Conservation (phyloP, 2,113 vertebrate genomes). For the Sinocyclocheilus grahami region DNA sequence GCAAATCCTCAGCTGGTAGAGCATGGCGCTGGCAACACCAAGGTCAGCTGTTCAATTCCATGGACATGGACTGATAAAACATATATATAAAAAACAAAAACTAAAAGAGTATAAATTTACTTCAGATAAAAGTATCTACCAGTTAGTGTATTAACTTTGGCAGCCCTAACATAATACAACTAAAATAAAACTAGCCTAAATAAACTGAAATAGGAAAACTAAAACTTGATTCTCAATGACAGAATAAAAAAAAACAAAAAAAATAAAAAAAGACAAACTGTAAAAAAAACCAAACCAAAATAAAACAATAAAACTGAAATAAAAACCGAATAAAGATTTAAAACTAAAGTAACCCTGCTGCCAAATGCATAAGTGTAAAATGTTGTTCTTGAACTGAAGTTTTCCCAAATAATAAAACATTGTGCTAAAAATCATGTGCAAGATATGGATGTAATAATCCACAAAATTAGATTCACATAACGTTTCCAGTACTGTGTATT, state of each 20-base stretch:
- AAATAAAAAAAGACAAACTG: too few relatives aligned
- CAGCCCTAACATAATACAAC: background rate
- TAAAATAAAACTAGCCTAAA: background rate
- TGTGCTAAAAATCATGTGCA: background rate
- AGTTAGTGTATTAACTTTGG: background rate
- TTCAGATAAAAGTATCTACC: background rate
- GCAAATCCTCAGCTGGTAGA: background rate
- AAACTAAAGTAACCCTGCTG: background rate
- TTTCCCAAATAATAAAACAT: slow-evolving; percentile 12
- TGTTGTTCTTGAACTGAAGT: background rate
- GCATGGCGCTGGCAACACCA: background rate
- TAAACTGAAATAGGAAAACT: too few relatives aligned
- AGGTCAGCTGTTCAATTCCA: background rate
- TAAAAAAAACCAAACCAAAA: too few relatives aligned
- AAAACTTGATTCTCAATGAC: too few relatives aligned
- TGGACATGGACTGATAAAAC: background rate
- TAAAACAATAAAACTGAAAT: background rate
- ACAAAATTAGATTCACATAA: slow-evolving; percentile 10
- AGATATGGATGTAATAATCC: background rate
- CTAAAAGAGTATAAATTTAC: background rate
- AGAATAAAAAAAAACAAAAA: too few relatives aligned
- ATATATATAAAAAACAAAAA: background rate
- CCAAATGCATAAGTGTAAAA: background rate
- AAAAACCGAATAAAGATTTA: background rate
- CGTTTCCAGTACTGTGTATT: background rate